Percentiles rank a stretch among this genome's conserved stretches.
phyloP scores from a whole-genome alignment of 1,140 invertebrate genomes.

The Bombus superbus region DNA sequence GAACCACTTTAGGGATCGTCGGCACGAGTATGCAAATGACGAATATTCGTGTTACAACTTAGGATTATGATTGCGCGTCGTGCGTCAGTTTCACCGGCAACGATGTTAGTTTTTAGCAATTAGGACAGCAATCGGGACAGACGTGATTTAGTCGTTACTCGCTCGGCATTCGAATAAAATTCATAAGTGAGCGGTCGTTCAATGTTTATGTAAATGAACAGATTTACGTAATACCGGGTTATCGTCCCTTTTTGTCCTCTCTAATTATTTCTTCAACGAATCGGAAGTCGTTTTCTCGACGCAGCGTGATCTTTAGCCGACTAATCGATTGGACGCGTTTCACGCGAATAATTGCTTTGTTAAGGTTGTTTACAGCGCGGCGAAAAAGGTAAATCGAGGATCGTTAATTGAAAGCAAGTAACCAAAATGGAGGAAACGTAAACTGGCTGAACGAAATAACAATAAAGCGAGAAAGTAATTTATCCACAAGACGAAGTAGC shows the following conservation, averaged over 20 bases:
- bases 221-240: conserved; percentile 11
- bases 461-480: background rate
- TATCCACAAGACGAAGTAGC: background rate
- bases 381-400: background rate
- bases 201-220: conserved; percentile 6
- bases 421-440: background rate
- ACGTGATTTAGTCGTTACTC: background rate
- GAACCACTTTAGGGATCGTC: background rate
- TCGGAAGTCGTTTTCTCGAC: conserved; percentile 1
- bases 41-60: background rate
- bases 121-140: background rate
- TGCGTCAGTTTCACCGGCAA: background rate
- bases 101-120: background rate
- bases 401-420: background rate
- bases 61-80: background rate
- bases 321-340: conserved; percentile 17
- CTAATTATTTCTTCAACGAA: background rate
- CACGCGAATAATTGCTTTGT: conserved; percentile 4
- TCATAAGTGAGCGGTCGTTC: background rate
- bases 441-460: background rate
- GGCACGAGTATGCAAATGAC: background rate
- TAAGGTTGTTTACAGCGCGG: background rate
- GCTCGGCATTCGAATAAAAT: background rate
- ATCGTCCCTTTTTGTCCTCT: background rate
- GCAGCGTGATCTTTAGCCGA: background rate